phyloP scores from a whole-genome alignment of 2,888 invertebrate species.

The Hirtodrosophila trivittata region DNA sequence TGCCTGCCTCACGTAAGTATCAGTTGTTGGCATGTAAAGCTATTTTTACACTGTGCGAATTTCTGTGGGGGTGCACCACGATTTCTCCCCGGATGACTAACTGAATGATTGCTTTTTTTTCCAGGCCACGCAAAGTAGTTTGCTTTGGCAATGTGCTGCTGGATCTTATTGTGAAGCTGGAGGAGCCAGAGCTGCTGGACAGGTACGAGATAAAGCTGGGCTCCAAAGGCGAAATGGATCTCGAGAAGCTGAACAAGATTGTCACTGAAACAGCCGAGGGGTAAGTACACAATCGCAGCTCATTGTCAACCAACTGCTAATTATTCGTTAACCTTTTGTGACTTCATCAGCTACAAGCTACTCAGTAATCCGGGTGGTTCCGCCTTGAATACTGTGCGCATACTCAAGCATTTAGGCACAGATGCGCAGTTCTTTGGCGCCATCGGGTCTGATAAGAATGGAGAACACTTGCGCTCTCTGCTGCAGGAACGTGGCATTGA shows the following conservation, averaged over 20 bases:
- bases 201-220: conserved; percentile 73
- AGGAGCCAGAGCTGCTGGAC: conserved; percentile 74
- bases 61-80: conserved; percentile 1
- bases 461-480: conserved; percentile 82
- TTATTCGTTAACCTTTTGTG: conserved; percentile 10
- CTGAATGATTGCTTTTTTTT: background rate
- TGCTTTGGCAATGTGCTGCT: conserved; percentile 83
- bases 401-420: conserved; percentile 82
- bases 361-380: conserved; percentile 83
- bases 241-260: conserved; percentile 69
- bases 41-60: conserved; percentile 21
- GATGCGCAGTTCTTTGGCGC: conserved; percentile 85
- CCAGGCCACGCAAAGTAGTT: conserved; percentile 79
- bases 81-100: background rate
- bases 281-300: conserved; percentile 38
- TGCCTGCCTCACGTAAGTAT: conserved; percentile 56
- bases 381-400: conserved; percentile 85
- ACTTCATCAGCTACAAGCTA: conserved; percentile 43
- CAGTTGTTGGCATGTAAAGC: background rate
- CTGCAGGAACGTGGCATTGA: conserved; percentile 83
- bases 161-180: conserved; percentile 76
- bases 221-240: conserved; percentile 80
- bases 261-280: conserved; percentile 62
- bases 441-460: conserved; percentile 85
- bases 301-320: conserved; percentile 22